Base-by-base conservation (phyloP, 2,797 vertebrate species). In the Natrix natrix region DNA sequence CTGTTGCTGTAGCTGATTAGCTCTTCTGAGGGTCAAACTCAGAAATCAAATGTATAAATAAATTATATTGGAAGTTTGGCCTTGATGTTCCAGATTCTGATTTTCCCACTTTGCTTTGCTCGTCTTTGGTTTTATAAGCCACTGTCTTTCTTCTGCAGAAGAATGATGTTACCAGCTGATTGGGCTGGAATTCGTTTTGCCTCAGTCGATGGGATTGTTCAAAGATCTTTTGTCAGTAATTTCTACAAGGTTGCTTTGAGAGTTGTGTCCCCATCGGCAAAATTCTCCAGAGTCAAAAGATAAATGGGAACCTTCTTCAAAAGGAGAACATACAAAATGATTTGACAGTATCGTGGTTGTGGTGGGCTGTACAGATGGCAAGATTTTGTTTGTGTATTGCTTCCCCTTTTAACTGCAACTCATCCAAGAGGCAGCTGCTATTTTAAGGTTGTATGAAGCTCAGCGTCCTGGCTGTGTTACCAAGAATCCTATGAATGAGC, bases 371-470 rank as follows among this genome's bases (percentile, higher is more conserved):
- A 28, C 5, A 48, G 55, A 86, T 86, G 24, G 74, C 37, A 92
- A 69, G 28, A 69, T 43, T 56, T 26, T 20, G 52, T 28, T 55
- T n/a, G n/a, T 43, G 14, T 55, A 74, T 88, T n/a, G 61, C 86
- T 48, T 92, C 86, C 52, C 37, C 52, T 92, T 88, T 56, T 92
- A 56, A 74, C 56, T 56, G 6, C 61, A 59, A 59, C 43, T 90
- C 61, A 24, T 92, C 91, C 61, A 88, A 60, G 54, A 92, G 86
- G 61, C 86, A 92, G 91, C 24, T 88, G 91, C 66, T 88, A 92
- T 92, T 92, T 92, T 88, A 66, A 88, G 91, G 37, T 26, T 26
- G 48, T 28, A 88, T 16, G 16, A 88, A 57, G 61, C 86, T 74
- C 60, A 57, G 86, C 7, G 32, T 17, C 61, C 32, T 92, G 91